A percentile compares a stretch with the other conserved stretches of the same genome.
Conservation (phyloP, 2,797 vertebrate genomes). For the Salmo trutta region DNA sequence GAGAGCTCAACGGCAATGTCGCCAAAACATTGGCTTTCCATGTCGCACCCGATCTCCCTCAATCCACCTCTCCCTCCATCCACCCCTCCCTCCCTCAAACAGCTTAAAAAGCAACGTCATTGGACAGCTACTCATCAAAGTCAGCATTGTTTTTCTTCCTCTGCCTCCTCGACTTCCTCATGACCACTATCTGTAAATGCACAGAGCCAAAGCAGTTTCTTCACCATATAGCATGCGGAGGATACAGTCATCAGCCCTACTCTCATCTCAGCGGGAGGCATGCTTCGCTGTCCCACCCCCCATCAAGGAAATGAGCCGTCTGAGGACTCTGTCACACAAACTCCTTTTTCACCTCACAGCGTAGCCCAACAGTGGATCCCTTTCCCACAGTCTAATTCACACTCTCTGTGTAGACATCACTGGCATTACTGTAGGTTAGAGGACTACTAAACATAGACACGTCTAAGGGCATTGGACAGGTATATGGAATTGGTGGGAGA, state of each 20-base stretch:
- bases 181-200: no score
- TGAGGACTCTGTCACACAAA: not conserved
- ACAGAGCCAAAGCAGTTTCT: not conserved
- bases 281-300: constrained; percentile 27
- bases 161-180: not conserved
- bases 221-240: constrained; percentile 23
- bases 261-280: constrained; percentile 48
- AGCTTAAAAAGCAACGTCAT: not conserved
- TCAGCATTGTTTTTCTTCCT: not conserved
- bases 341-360: not conserved
- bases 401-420: not conserved
- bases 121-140: not conserved
- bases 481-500: not conserved
- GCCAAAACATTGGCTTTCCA: not conserved
- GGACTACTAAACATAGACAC: not conserved
- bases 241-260: constrained; percentile 59
- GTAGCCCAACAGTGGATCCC: not conserved
- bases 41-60: not conserved
- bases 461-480: not conserved
- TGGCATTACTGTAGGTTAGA: not conserved
- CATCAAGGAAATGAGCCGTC: not conserved
- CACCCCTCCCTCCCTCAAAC: not conserved
- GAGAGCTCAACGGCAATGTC: constrained; percentile 5
- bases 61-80: not conserved
- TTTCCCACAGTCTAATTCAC: not conserved